Evolutionary conservation across 2,888 invertebrate species (phyloP).

Genomic region (Eutolmus rufibarbis): DNA sequence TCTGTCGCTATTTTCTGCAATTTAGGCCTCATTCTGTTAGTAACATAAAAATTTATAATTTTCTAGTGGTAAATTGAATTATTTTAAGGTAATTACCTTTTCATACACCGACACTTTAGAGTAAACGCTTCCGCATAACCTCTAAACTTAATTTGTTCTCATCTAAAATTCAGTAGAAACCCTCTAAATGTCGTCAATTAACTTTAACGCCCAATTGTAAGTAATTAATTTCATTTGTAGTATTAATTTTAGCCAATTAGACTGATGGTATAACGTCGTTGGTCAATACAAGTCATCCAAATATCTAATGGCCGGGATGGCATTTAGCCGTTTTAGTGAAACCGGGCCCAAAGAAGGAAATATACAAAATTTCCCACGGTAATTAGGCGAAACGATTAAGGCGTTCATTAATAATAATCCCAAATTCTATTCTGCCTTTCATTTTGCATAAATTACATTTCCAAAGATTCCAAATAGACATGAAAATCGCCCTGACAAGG

Average conservation of each 20-base stretch:
- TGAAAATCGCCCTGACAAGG: constrained; percentile 44
- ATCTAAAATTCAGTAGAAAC: neutral
- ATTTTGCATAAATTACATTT: constrained; percentile 43
- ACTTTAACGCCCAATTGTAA: neutral
- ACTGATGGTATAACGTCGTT: neutral
- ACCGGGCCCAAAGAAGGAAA: neutral
- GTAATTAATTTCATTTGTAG: constrained; percentile 19
- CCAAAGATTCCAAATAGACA: constrained; percentile 33
- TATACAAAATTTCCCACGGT: constrained; percentile 42
- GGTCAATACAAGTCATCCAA: constrained; percentile 4
- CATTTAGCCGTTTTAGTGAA: neutral
- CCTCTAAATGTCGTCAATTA: neutral
- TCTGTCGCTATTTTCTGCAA: neutral
- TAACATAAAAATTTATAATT: no score
- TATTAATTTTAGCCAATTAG: constrained; percentile 23
- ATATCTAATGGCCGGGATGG: neutral
- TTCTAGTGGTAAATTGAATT: no score
- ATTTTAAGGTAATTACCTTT: neutral
- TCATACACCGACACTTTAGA: neutral
- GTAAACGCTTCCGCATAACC: neutral
- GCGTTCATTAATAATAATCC: constrained; percentile 43
- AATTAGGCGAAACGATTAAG: constrained; percentile 42
- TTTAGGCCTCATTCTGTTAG: neutral
- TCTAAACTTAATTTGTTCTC: neutral
- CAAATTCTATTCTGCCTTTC: constrained; percentile 39